Percentiles rank a stretch among this genome's conserved stretches.
These are phyloP conservation scores for Perca fluviatilis DNA, from an alignment of 2,113 vertebrate species.

Conservation along the genomic window DNA sequence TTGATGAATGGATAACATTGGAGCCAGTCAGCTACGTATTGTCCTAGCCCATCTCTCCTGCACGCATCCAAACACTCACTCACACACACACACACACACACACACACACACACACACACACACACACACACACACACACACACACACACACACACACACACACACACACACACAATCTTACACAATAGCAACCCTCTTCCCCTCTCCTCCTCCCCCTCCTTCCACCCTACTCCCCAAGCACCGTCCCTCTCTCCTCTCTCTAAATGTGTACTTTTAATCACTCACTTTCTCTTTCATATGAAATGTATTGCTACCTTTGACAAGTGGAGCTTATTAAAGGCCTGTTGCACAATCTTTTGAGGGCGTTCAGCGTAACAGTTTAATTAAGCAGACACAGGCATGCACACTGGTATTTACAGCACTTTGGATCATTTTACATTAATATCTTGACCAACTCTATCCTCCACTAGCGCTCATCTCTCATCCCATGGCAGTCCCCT, in stretches of 20 bases:
- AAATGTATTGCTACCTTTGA: slow-evolving; percentile 17
- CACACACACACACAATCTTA: slow-evolving; percentile 54
- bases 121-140: slow-evolving; percentile 49
- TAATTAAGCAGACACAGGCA: slow-evolving; percentile 23
- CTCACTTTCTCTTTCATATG: slow-evolving; percentile 34
- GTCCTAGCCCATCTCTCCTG: slow-evolving; percentile 51
- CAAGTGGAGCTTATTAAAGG: slow-evolving; percentile 24
- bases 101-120: slow-evolving; percentile 48
- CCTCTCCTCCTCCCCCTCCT: background rate
- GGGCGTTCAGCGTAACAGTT: background rate
- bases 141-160: slow-evolving; percentile 49
- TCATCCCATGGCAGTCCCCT: slow-evolving; percentile 34
- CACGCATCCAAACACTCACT: slow-evolving; percentile 7
- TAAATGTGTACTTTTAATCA: slow-evolving; percentile 57
- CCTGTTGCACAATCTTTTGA: slow-evolving; percentile 19
- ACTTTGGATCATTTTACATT: slow-evolving; percentile 24
- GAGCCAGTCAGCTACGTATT: slow-evolving; percentile 53
- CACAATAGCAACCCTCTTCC: slow-evolving; percentile 62
- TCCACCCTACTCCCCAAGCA: background rate
- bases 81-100: slow-evolving; percentile 49
- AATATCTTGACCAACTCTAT: slow-evolving; percentile 22
- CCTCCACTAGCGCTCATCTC: slow-evolving; percentile 13
- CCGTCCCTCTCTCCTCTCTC: slow-evolving; percentile 15
- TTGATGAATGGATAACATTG: slow-evolving; percentile 67
- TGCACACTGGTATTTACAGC: background rate